Base-by-base conservation (phyloP, 1,140 invertebrate species). In the Oreohelix idahoensis region DNA sequence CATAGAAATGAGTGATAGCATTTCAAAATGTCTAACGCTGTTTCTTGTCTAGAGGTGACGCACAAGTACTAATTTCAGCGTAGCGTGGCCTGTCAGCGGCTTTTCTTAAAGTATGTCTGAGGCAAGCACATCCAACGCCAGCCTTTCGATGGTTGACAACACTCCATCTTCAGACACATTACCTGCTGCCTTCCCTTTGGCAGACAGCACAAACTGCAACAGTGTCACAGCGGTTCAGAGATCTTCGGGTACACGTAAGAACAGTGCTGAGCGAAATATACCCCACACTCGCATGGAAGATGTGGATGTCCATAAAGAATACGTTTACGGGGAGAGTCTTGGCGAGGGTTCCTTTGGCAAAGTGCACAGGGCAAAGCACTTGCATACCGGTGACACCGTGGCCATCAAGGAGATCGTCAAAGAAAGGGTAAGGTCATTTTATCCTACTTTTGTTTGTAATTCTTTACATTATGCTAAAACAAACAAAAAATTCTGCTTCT, bases 371-470 rank as follows among this genome's bases (percentile, higher is more conserved):
- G 93, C 93, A 0, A 88, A 84, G 42, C 92, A 94, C 81, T 93
- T 89, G 79, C 83, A 86, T 15, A 93, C 89, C 10, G 88, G 87
- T 4, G 86, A 89, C 74, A 84, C 87, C 49, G 94, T 93, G 92
- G 94, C 94, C 10, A 94, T 94, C 83, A 94, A 94, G 91, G 91
- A 92, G 39, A 91, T 94, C 39, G 92, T 92, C 84, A 94, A 94
- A 89, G 91, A 93, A 86, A 92, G 93, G 89, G 93, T 93, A 91
- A 91, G 86, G 76, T 17, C 8, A 69, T 71, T 53, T 45, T 76
- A 15, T 45, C n/a, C n/a, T n/a, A n/a, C n/a, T n/a, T n/a, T n/a
- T n/a, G n/a, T n/a, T n/a, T n/a, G n/a, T n/a, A n/a, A n/a, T n/a
- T n/a, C n/a, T n/a, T n/a, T n/a, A n/a, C n/a, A n/a, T n/a, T n/a